Evolutionary conservation across 2,113 vertebrate species (phyloP), one percentile per base, ranked within the genome.

Genomic region (Panthera tigris): DNA sequence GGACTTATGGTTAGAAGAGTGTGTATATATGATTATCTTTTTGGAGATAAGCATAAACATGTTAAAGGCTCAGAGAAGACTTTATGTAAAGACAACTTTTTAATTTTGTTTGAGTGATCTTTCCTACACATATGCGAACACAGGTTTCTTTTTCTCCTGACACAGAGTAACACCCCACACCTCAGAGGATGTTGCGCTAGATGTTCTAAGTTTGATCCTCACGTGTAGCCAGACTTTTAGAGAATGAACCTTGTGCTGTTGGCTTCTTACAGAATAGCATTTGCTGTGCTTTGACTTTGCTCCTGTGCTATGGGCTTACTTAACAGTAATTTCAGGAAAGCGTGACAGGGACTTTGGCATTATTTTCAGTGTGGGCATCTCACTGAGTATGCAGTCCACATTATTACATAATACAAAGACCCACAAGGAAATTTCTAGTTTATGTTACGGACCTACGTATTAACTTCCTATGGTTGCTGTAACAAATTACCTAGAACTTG

Each of bases 51-150:
- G 48, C 39, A 50, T 73, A 88, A 93, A n/a, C 31, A n/a, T 79
- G 39, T 29, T 80, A 65, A 90, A 65, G 31, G 66, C 88, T 79
- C 52, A 45, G 50, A 84, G 61, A 78, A 91, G 55, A 23, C 45
- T 92, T 6, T 3, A 73, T 50, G 39, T 65, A 83, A 94, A 97
- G 71, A 57, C 25, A 84, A 48, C n/a, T 65, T 65, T 78, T 92
- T 94, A 96, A 94, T 94, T 80, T 79, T 93, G 74, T 39, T 73
- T 94, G 84, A 92, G 71, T 71, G 45, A 68, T 66, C 89, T 90
- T 89, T 71, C 48, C 89, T 90, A 80, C 27, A 68, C 48, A 61
- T 63, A 61, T 61, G n/a, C 50, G 66, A 95, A 69, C 39, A 69
- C 39, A 52, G 33, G 63, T 81, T 96, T 89, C 27, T 61, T 89